Base-by-base conservation (phyloP, 2,113 vertebrate genomes). In the Ellobius talpinus region DNA sequence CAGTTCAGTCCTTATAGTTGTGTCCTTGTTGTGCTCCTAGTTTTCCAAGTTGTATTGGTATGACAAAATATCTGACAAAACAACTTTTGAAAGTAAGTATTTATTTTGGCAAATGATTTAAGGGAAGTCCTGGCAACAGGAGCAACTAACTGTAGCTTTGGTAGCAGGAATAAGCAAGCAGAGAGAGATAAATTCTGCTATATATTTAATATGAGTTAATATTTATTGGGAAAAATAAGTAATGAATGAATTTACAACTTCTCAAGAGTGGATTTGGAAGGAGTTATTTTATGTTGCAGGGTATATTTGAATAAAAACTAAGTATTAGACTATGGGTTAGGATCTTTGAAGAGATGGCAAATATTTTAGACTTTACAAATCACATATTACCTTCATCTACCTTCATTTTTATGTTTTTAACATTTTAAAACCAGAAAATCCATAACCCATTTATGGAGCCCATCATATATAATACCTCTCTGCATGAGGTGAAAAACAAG, bases 381-480 rank as follows among this genome's bases (percentile, higher is more conserved):
- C n/a, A 88, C n/a, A 55, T 93, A 24, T 77, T 47, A 65, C 70
- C 52, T 77, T 91, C 84, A 36, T 58, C 31, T 91, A 33, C 47
- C 63, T 45, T 87, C 14, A 42, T 93, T 23, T 36, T 93, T 87
- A 87, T 77, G 12, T 88, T 88, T 95, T 77, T 4, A 93, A 55
- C 7, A 4, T 73, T 93, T 85, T 58, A 87, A 55, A 93, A 73
- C n/a, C 58, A 9, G 55, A 79, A 47, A 79, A 85, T 94, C 33
- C 7, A 82, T 82, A 91, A 16, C 87, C 91, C 81, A n/a, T 13
- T 63, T 78, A 8, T 79, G 26, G 50, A 8, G 10, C 36, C 39
- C 63, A 13, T 93, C 24, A 85, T 73, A 87, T 23, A 82, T 16
- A 76, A 74, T 76, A 88, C n/a, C 61, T 93, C 5, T 52, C 85